phyloP scores from a whole-genome alignment of 2,797 vertebrate species.

The Pseudomugil gertrudae region DNA sequence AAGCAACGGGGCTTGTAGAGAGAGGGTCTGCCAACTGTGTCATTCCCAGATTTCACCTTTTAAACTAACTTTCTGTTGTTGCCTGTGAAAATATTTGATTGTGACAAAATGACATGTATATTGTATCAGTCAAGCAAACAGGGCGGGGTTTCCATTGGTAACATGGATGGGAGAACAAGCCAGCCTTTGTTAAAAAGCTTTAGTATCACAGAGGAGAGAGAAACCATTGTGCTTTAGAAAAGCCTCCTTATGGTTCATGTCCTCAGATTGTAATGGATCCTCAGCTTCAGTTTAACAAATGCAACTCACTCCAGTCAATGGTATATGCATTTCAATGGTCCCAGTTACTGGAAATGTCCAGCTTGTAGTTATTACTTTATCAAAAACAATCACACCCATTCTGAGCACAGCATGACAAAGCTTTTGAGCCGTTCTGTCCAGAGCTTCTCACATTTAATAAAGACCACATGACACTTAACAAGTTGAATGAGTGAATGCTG shows the following conservation, averaged over 20 bases:
- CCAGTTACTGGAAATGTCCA: constrained; percentile 40
- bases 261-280: constrained; percentile 82
- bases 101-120: constrained; percentile 68
- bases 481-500: constrained; percentile 1
- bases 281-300: constrained; percentile 67
- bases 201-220: constrained; percentile 80
- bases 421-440: not conserved
- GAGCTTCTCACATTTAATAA: constrained; percentile 14
- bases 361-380: constrained; percentile 49
- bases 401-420: constrained; percentile 1
- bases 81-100: constrained; percentile 52
- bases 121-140: constrained; percentile 71
- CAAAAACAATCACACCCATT: constrained; percentile 19
- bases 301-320: constrained; percentile 57
- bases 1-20: not conserved
- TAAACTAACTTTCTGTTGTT: constrained; percentile 13
- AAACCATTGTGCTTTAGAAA: constrained; percentile 83
- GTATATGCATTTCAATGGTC: constrained; percentile 62
- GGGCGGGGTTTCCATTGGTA: constrained; percentile 67
- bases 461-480: constrained; percentile 24
- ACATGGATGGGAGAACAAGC: constrained; percentile 80
- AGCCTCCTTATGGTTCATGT: constrained; percentile 80
- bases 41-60: constrained; percentile 5
- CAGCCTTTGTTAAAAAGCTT: constrained; percentile 79
- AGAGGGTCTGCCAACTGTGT: not conserved